These are phyloP conservation scores for Zoanthus solanderi DNA, from an alignment of 92 coral and sea anemone species.

Conservation along the genomic window DNA sequence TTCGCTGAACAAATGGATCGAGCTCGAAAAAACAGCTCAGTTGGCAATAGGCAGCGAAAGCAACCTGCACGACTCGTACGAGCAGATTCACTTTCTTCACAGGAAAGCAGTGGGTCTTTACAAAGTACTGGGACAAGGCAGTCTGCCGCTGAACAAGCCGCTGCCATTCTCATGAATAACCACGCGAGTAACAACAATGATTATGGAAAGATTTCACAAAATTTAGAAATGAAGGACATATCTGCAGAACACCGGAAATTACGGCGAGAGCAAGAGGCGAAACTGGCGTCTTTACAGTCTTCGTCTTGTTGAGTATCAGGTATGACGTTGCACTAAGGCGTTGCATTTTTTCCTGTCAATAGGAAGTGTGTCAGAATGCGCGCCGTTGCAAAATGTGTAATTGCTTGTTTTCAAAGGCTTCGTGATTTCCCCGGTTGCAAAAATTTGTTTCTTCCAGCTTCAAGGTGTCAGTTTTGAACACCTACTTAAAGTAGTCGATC, in stretches of 20 bases:
- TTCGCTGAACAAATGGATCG: conserved; percentile 69
- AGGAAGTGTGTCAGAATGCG: too few species aligned
- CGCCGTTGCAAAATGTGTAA: too few species aligned
- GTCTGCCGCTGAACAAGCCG: conserved; percentile 85
- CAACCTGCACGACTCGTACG: conserved; percentile 37
- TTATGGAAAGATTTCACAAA: conserved; percentile 2
- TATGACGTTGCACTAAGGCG: neutral
- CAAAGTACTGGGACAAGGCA: conserved; percentile 63
- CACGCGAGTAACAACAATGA: conserved; percentile 53
- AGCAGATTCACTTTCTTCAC: conserved; percentile 80
- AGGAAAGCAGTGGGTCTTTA: conserved; percentile 79
- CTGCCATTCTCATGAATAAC: conserved; percentile 79
- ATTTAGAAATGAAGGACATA: neutral
- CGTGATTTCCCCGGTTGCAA: too few species aligned
- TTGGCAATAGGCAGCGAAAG: conserved; percentile 43
- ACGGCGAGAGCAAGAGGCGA: neutral
- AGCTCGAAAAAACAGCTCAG: conserved; percentile 43
- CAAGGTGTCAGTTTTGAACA: too few species aligned
- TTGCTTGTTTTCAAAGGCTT: too few species aligned
- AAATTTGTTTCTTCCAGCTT: too few species aligned
- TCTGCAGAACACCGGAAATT: neutral
- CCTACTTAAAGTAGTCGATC: too few species aligned
- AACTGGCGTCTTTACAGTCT: neutral
- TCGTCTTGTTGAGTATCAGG: neutral
- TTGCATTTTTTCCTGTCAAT: neutral